Base-by-base conservation (phyloP, 2,888 invertebrate genomes). In the Cremastinae sp. region DNA sequence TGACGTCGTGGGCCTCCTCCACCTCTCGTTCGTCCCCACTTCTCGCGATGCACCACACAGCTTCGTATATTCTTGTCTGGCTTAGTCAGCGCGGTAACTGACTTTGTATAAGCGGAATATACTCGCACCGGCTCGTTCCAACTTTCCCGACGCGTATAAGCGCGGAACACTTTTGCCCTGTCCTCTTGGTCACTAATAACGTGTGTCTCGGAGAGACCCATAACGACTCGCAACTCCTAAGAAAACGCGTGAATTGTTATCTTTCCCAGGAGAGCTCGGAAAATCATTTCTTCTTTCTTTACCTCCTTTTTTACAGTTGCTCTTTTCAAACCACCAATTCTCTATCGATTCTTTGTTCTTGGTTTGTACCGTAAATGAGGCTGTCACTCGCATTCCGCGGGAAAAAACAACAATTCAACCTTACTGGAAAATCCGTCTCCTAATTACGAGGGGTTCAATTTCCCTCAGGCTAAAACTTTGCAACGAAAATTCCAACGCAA, bases 61-160 rank as follows among this genome's bases (percentile, higher is more conserved):
- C 64, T 20, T 64, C 64, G 73, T 74, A 74, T 76, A 76, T 73
- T 75, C 70, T 70, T 74, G 75, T 71, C 73, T 78, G 84, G 84
- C 86, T 88, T 87, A 88, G 87, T 87, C 87, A 87, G 84, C 82
- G 86, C 76, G 68, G 68, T 83, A 80, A 83, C 83, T 82, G 83
- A 84, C 75, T 76, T 73, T 62, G 61, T 75, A 53, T 43, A 62
- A 55, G 75, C 66, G 51, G 43, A 58, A 68, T 73, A 69, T 73
- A 76, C 53, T 49, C 53, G 73, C 64, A 58, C 51, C 49, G 70
- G 59, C 53, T 56, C 69, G 47, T 14, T 61, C 53, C 64, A 65
- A 47, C 68, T 74, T 74, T 77, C 65, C 68, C 78, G 79, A 75
- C 64, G 66, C 74, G 74, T 75, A 78, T 75, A 56, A 65, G 74